Evolutionary conservation across 2,888 invertebrate genomes (phyloP).

Genomic region (Aspidapion aeneum): DNA sequence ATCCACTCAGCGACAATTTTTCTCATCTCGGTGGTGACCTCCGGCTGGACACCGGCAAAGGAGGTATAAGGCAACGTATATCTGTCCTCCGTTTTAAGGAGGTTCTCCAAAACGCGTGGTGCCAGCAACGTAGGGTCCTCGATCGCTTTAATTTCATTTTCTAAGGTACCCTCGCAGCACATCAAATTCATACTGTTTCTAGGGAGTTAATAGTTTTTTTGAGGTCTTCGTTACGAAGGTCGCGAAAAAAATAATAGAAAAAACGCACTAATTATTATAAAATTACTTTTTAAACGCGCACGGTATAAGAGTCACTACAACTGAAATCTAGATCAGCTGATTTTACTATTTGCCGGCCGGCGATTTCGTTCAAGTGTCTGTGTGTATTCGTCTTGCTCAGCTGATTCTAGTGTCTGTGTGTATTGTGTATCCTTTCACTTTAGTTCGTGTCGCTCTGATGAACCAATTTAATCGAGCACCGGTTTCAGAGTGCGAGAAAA

Average conservation of each 20-base stretch:
- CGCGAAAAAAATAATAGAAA: background rate
- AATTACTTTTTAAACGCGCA: background rate
- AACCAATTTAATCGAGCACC: background rate
- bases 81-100: constrained; percentile 82
- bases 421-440: background rate
- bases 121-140: constrained; percentile 72
- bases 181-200: constrained; percentile 41
- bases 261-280: background rate
- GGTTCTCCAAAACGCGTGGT: constrained; percentile 74
- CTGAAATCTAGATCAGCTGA: background rate
- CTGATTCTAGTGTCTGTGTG: background rate
- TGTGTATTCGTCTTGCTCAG: background rate
- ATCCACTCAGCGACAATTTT: constrained; percentile 94
- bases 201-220: background rate
- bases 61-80: constrained; percentile 59
- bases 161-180: constrained; percentile 43
- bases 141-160: constrained; percentile 43
- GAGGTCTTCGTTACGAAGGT: background rate
- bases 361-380: no score
- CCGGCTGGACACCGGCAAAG: constrained; percentile 72
- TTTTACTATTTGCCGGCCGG: background rate
- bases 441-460: background rate
- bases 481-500: background rate
- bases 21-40: constrained; percentile 88
- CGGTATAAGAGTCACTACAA: background rate